Evolutionary conservation across 2,888 invertebrate species (phyloP).

Genomic region (Temnothorax ravouxi): DNA sequence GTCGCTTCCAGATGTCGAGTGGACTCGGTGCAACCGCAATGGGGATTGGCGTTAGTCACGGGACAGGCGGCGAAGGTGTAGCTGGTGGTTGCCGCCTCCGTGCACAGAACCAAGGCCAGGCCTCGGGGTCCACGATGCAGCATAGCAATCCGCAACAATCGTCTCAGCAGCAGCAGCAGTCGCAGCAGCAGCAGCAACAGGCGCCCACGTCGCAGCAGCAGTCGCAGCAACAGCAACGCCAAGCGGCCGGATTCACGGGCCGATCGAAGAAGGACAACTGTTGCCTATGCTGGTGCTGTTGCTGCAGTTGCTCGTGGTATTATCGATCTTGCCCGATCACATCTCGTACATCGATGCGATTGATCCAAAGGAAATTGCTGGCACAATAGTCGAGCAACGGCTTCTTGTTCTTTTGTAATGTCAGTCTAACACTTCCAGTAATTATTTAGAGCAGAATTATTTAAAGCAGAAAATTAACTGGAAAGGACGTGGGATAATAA

Average conservation of each 20-base stretch:
- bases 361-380: slow-evolving; percentile 49
- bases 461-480: too few relatives aligned
- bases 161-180: slow-evolving; percentile 77
- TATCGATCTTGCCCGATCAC: slow-evolving; percentile 77
- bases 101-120: slow-evolving; percentile 82
- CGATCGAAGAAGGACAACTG: slow-evolving; percentile 88
- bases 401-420: neutral
- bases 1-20: slow-evolving; percentile 83
- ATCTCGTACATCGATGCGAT: slow-evolving; percentile 35
- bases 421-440: neutral
- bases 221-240: slow-evolving; percentile 78
- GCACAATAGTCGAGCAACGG: slow-evolving; percentile 45
- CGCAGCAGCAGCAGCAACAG: slow-evolving; percentile 77
- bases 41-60: slow-evolving; percentile 85
- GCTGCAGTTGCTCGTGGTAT: slow-evolving; percentile 89
- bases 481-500: too few relatives aligned
- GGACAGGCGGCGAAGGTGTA: slow-evolving; percentile 84
- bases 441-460: too few relatives aligned
- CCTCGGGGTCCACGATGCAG: slow-evolving; percentile 79
- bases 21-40: slow-evolving; percentile 85
- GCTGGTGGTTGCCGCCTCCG: slow-evolving; percentile 83
- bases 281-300: slow-evolving; percentile 89
- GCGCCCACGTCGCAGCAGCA: slow-evolving; percentile 75
- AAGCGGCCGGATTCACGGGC: slow-evolving; percentile 87
- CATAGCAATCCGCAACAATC: slow-evolving; percentile 76